These are phyloP conservation scores for Rachycentron canadum DNA, from an alignment of 2,797 vertebrate genomes.

Conservation along the genomic window DNA sequence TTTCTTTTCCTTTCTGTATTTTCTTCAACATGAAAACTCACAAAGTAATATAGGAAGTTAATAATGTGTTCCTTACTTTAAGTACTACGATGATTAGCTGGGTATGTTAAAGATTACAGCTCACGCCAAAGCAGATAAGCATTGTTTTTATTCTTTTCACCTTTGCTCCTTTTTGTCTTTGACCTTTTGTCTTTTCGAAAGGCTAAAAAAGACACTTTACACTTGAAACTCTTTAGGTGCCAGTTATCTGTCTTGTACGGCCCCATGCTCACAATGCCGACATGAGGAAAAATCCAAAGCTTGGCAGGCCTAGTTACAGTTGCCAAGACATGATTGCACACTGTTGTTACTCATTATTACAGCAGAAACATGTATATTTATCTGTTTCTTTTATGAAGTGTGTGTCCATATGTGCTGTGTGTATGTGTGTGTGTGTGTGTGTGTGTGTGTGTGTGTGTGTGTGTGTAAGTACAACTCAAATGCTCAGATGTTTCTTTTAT, in stretches of 20 bases:
- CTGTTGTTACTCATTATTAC: slow-evolving; percentile 22
- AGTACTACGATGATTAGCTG: too few species aligned
- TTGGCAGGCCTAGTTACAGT: neutral
- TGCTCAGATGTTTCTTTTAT: slow-evolving; percentile 13
- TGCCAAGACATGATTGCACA: slow-evolving; percentile 9
- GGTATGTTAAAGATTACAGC: neutral
- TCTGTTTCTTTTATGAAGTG: slow-evolving; percentile 5
- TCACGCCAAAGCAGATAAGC: neutral
- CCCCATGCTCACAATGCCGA: neutral
- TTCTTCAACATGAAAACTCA: neutral
- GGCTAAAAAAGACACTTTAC: neutral
- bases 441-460: slow-evolving; percentile 25
- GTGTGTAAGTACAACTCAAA: neutral
- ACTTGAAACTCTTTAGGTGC: neutral
- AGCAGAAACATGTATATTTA: slow-evolving; percentile 21
- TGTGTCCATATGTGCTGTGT: neutral
- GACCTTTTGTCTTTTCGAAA: neutral
- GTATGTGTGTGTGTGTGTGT: slow-evolving; percentile 21
- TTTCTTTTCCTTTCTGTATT: neutral
- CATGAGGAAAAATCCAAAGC: neutral
- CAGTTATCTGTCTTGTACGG: neutral
- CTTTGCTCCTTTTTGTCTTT: neutral
- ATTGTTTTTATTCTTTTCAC: neutral
- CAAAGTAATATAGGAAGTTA: too few species aligned
- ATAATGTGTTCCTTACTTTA: neutral